Evolutionary conservation across 1,140 invertebrate genomes (phyloP).

Genomic region (Drosophila azteca): DNA sequence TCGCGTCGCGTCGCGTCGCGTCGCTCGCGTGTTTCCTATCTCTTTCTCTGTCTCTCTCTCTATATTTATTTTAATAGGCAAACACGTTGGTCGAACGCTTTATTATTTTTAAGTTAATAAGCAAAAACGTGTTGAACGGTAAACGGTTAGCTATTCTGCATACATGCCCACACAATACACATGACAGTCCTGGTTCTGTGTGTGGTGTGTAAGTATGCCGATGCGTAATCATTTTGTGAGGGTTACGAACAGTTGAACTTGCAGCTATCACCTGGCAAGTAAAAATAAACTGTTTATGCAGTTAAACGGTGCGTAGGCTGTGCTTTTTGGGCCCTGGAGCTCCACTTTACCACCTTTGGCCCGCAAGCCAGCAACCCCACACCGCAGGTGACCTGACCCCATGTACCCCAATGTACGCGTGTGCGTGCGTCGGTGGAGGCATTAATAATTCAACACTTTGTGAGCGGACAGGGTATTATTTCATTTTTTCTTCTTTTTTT

Average conservation of each 20-base stretch:
- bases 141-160: slow-evolving; percentile 43
- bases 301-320: slow-evolving; percentile 38
- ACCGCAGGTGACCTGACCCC: background rate
- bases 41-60: background rate
- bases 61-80: slow-evolving; percentile 42
- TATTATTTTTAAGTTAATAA: slow-evolving; percentile 54
- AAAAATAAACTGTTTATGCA: slow-evolving; percentile 80
- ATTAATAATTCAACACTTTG: slow-evolving; percentile 38
- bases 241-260: slow-evolving; percentile 75
- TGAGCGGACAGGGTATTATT: background rate
- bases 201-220: no score
- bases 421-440: slow-evolving; percentile 3
- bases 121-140: slow-evolving; percentile 67
- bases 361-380: background rate
- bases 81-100: slow-evolving; percentile 67
- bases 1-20: background rate
- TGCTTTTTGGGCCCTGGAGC: slow-evolving; percentile 29
- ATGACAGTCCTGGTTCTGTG: slow-evolving; percentile 17
- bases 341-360: slow-evolving; percentile 6
- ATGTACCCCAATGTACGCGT: background rate
- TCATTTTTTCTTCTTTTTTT: background rate
- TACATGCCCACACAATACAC: slow-evolving; percentile 1
- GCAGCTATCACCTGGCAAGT: slow-evolving; percentile 56
- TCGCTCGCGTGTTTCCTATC: background rate
- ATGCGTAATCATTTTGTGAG: slow-evolving; percentile 59